These are phyloP conservation scores for Eudemis profundana DNA, from an alignment of 2,888 invertebrate species.

Conservation along the genomic window DNA sequence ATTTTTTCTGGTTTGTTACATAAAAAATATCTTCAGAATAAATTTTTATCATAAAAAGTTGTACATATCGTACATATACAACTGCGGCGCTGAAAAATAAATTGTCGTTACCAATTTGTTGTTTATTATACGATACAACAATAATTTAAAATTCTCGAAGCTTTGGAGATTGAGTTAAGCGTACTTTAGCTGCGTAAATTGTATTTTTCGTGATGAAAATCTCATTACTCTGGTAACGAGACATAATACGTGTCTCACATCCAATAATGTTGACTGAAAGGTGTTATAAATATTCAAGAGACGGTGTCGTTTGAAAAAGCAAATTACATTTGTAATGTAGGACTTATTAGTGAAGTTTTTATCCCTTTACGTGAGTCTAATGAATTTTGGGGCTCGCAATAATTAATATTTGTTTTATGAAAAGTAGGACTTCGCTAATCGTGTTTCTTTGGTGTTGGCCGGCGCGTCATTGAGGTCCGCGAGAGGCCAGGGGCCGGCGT, in stretches of 20 bases:
- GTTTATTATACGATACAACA: constrained; percentile 7
- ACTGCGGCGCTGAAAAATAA: too few species aligned
- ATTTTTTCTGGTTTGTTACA: too few species aligned
- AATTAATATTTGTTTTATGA: background rate
- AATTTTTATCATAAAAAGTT: too few species aligned
- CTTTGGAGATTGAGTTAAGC: constrained; percentile 5
- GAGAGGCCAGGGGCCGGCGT: too few species aligned
- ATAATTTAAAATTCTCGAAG: constrained; percentile 20
- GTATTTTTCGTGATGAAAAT: constrained; percentile 36
- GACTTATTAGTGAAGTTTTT: background rate
- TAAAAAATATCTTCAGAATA: too few species aligned
- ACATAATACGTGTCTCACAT: constrained; percentile 30
- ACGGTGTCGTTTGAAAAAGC: background rate
- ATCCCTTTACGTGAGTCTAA: background rate
- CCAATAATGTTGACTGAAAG: constrained; percentile 27
- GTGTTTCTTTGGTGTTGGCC: too few species aligned
- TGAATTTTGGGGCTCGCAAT: background rate
- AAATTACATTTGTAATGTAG: constrained; percentile 1
- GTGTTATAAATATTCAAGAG: constrained; percentile 15
- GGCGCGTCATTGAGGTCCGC: too few species aligned
- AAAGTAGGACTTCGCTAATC: too few species aligned
- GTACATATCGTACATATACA: too few species aligned
- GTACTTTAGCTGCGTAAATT: constrained; percentile 15
- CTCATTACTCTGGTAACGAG: constrained; percentile 36
- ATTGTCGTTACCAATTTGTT: constrained; percentile 3